These are phyloP conservation scores for Meloe dianella DNA, from an alignment of 2,888 invertebrate genomes.

Conservation along the genomic window DNA sequence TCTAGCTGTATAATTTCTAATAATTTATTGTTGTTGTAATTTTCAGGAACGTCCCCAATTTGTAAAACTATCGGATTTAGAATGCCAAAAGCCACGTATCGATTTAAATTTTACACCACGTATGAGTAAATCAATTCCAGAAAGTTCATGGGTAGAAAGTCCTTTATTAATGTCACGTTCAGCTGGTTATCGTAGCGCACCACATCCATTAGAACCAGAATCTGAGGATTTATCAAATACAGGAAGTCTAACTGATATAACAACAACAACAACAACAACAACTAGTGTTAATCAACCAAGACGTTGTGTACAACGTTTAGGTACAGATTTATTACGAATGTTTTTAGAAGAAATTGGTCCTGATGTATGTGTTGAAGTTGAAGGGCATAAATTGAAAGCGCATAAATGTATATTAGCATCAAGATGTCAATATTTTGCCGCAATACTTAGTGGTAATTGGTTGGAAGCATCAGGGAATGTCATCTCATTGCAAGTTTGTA, in stretches of 20 bases:
- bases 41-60: slow-evolving; percentile 54
- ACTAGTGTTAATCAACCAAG: slow-evolving; percentile 60
- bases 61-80: slow-evolving; percentile 81
- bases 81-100: slow-evolving; percentile 67
- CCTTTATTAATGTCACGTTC: slow-evolving; percentile 69
- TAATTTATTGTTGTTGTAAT: neutral
- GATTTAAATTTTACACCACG: slow-evolving; percentile 62
- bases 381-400: slow-evolving; percentile 81
- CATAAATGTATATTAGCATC: slow-evolving; percentile 93
- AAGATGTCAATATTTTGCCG: slow-evolving; percentile 92
- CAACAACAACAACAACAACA: slow-evolving; percentile 44
- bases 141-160: slow-evolving; percentile 71
- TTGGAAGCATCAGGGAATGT: slow-evolving; percentile 80
- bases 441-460: slow-evolving; percentile 86
- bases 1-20: neutral
- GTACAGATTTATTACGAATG: slow-evolving; percentile 88
- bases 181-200: slow-evolving; percentile 61
- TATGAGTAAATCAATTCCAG: slow-evolving; percentile 74
- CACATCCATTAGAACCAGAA: slow-evolving; percentile 56
- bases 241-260: slow-evolving; percentile 43
- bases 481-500: slow-evolving; percentile 81
- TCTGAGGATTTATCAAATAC: slow-evolving; percentile 47
- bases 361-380: slow-evolving; percentile 85
- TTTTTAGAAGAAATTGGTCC: slow-evolving; percentile 90
- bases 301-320: slow-evolving; percentile 64